These are phyloP conservation scores for Bombus cullumanus DNA, from an alignment of 1,140 invertebrate species.

Conservation along the genomic window DNA sequence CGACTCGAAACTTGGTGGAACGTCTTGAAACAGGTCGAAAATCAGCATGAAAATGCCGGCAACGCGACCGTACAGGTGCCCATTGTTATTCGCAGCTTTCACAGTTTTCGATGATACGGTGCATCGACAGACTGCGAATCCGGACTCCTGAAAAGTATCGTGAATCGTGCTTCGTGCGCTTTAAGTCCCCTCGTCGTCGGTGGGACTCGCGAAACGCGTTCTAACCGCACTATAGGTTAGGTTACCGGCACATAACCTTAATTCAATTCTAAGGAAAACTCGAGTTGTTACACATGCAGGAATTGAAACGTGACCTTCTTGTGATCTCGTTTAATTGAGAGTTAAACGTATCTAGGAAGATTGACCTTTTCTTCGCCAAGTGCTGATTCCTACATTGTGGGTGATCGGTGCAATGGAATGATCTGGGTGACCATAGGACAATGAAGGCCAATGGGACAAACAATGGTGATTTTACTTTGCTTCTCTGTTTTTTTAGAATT, in stretches of 20 bases:
- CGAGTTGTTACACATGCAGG: not conserved
- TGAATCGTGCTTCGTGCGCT: constrained; percentile 21
- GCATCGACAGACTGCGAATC: constrained; percentile 10
- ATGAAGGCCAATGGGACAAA: constrained; percentile 83
- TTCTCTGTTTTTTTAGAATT: not conserved
- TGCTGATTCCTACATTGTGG: constrained; percentile 59
- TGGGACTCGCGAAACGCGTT: constrained; percentile 56
- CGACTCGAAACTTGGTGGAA: constrained; percentile 27
- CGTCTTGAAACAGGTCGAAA: constrained; percentile 47
- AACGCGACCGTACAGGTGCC: constrained; percentile 61
- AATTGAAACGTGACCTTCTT: not conserved
- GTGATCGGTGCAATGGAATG: constrained; percentile 75
- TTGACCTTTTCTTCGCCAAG: not conserved
- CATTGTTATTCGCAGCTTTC: constrained; percentile 45
- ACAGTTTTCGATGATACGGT: constrained; percentile 28
- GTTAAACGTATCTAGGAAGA: not conserved
- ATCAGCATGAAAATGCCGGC: constrained; percentile 69
- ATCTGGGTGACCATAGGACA: constrained; percentile 73
- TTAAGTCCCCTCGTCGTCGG: not conserved
- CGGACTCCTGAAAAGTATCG: constrained; percentile 29
- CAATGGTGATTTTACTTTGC: constrained; percentile 76
- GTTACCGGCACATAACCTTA: constrained; percentile 80
- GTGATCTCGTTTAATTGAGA: not conserved
- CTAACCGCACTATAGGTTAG: constrained; percentile 74
- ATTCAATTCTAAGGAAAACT: constrained; percentile 5